Evolutionary conservation across 2,888 invertebrate genomes (phyloP).

Genomic region (Xiphydria camelus): DNA sequence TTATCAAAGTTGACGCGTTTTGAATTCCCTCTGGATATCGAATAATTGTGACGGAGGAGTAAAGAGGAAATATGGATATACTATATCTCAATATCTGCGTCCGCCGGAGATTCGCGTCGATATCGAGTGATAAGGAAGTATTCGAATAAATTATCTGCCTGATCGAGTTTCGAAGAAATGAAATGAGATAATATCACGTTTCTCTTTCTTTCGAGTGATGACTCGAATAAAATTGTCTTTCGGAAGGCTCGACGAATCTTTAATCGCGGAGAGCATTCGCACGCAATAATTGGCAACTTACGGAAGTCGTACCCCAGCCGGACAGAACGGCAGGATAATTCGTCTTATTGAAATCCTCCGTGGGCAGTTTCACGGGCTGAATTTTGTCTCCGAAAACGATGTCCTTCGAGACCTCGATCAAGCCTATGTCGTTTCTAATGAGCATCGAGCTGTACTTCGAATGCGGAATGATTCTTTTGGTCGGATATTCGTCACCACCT

Average conservation of each 20-base stretch:
- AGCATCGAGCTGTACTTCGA: constrained; percentile 41
- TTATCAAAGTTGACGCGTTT: too few species aligned
- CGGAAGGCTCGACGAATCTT: too few species aligned
- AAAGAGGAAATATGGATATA: too few species aligned
- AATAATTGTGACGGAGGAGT: too few species aligned
- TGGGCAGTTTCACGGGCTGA: constrained; percentile 39
- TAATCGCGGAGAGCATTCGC: neutral
- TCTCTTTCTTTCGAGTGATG: too few species aligned
- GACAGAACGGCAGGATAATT: constrained; percentile 47
- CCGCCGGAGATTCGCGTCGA: too few species aligned
- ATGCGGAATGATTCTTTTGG: constrained; percentile 35
- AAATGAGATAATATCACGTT: too few species aligned
- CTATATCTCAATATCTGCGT: too few species aligned
- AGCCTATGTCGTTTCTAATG: constrained; percentile 50
- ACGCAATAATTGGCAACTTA: constrained; percentile 24
- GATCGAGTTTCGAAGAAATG: constrained; percentile 5
- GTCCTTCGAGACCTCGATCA: constrained; percentile 43
- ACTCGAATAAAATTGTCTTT: too few species aligned
- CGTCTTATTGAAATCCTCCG: constrained; percentile 40
- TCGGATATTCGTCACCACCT: constrained; percentile 44
- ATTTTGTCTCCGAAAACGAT: constrained; percentile 46
- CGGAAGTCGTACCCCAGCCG: constrained; percentile 53
- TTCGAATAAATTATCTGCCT: too few species aligned
- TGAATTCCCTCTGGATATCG: too few species aligned
- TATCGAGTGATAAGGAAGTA: too few species aligned